Percentiles rank a stretch among this genome's conserved stretches.
These are phyloP conservation scores for Steatornis caripensis DNA, from an alignment of 2,113 vertebrate genomes.

Conservation along the genomic window DNA sequence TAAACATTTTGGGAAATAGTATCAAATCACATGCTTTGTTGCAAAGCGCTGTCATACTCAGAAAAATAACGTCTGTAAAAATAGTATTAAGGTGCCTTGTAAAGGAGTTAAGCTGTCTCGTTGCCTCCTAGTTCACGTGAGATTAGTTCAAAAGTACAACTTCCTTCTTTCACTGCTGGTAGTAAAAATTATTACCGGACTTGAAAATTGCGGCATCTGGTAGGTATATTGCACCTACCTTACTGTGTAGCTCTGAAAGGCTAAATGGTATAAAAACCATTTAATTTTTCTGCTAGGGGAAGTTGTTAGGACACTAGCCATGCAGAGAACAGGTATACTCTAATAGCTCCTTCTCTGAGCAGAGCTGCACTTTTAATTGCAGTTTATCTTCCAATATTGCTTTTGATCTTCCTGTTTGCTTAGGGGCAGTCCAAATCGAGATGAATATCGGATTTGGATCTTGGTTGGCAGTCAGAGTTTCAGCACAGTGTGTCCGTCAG, in stretches of 20 bases:
- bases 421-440: neutral
- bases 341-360: neutral
- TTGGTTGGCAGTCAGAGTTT: neutral
- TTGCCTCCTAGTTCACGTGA: neutral
- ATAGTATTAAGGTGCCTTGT: neutral
- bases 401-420: neutral
- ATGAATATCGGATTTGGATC: neutral
- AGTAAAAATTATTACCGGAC: neutral
- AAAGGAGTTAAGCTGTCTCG: neutral
- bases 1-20: neutral
- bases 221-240: neutral
- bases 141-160: neutral
- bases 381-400: neutral
- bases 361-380: neutral
- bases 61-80: neutral
- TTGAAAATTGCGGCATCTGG: neutral
- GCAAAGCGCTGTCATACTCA: neutral
- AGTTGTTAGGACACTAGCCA: neutral
- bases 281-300: neutral
- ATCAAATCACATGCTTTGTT: neutral
- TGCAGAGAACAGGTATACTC: neutral
- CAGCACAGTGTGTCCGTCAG: neutral
- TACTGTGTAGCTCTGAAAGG: neutral
- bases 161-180: neutral
- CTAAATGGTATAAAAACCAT: neutral